These are phyloP conservation scores for Oscheius myriophilus DNA, from an alignment of 2,888 invertebrate species.

Conservation along the genomic window DNA sequence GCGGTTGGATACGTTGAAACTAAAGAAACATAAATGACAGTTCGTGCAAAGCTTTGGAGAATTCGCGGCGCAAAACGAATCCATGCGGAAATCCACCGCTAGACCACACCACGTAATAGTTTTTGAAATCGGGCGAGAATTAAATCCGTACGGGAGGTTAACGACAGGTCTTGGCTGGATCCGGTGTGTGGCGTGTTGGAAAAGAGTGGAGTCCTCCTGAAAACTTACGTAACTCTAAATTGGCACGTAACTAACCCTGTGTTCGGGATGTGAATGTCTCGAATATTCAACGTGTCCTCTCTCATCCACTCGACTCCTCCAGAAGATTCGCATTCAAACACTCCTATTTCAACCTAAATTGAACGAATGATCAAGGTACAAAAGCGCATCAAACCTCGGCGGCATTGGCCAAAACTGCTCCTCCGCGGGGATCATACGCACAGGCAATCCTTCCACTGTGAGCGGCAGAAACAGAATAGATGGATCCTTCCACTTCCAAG, in stretches of 20 bases:
- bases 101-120: conserved; percentile 30
- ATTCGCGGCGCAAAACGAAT: conserved; percentile 7
- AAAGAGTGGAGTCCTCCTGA: conserved; percentile 19
- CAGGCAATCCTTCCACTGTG: conserved; percentile 97
- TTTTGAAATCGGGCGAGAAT: conserved; percentile 28
- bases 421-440: conserved; percentile 85
- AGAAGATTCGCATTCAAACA: conserved; percentile 98
- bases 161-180: conserved; percentile 14
- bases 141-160: conserved; percentile 19
- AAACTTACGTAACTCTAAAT: not conserved
- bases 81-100: conserved; percentile 20
- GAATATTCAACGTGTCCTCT: conserved; percentile 62
- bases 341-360: conserved; percentile 79
- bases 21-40: no score
- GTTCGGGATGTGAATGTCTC: conserved; percentile 35
- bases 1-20: no score
- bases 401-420: conserved; percentile 3
- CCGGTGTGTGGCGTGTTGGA: conserved; percentile 12
- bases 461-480: conserved; percentile 83
- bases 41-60: no score
- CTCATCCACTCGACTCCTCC: conserved; percentile 75
- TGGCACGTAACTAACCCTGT: conserved; percentile 4
- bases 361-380: not conserved
- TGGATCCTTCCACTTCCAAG: conserved; percentile 68
- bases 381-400: conserved; percentile 4